A percentile compares a stretch with the other conserved stretches of the same genome.
Conservation (phyloP, 2,888 invertebrate species). For the Himalopsyche kuldschensis region DNA sequence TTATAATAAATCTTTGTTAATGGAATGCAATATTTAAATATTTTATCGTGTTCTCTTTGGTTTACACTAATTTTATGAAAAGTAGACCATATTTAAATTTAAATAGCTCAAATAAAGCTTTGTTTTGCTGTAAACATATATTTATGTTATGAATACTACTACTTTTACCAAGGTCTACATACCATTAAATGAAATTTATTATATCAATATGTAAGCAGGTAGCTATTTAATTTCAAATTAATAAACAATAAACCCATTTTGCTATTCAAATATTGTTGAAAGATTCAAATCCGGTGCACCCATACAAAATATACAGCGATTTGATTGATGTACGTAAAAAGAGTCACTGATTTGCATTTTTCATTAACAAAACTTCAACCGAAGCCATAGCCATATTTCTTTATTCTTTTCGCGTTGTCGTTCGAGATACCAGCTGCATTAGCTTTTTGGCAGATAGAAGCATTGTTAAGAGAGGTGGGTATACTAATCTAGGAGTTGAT, state of each 20-base stretch:
- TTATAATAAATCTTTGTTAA: background rate
- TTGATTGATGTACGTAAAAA: too few species aligned
- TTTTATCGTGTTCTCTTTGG: background rate
- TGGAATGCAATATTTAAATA: background rate
- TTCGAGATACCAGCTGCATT: too few species aligned
- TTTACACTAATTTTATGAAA: background rate
- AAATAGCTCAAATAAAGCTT: background rate
- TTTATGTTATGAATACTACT: background rate
- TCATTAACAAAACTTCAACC: too few species aligned
- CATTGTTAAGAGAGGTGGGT: too few species aligned
- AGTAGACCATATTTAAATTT: background rate
- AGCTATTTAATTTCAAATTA: background rate
- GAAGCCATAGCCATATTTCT: too few species aligned
- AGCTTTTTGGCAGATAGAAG: too few species aligned
- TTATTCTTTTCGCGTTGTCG: too few species aligned
- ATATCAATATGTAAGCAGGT: background rate
- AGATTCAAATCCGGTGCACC: too few species aligned
- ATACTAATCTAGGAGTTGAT: too few species aligned
- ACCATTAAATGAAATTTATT: background rate
- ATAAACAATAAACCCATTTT: background rate
- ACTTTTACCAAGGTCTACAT: background rate
- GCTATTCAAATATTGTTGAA: too few species aligned
- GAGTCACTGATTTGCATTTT: too few species aligned
- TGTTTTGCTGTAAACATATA: background rate
- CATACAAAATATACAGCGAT: too few species aligned